Conservation (phyloP, 2,797 vertebrate genomes). For the Echiichthys vipera region DNA sequence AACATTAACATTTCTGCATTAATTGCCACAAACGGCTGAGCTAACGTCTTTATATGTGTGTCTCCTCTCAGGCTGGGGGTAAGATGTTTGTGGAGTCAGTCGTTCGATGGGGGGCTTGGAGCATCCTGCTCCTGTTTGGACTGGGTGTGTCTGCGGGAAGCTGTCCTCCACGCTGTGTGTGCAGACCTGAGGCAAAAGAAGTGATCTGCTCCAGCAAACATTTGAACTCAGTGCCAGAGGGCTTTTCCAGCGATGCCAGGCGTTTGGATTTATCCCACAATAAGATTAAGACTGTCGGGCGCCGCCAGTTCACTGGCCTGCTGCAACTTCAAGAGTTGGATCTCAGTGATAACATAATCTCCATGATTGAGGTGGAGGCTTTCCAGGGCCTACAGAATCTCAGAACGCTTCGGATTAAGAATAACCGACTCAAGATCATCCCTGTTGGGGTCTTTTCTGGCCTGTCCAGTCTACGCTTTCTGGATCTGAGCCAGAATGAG, state of each 20-base stretch:
- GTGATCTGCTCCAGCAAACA: conserved; percentile 88
- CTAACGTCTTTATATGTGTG: conserved; percentile 13
- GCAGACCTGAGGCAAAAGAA: conserved; percentile 81
- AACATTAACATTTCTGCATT: neutral
- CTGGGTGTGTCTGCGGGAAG: conserved; percentile 66
- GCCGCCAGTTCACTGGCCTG: conserved; percentile 87
- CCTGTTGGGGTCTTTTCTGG: conserved; percentile 89
- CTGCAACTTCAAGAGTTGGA: conserved; percentile 88
- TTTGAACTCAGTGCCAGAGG: conserved; percentile 85
- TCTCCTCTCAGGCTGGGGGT: conserved; percentile 75
- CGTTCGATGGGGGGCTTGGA: conserved; percentile 78
- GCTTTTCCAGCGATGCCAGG: conserved; percentile 83
- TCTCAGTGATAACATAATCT: conserved; percentile 88
- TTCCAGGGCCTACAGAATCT: conserved; percentile 89
- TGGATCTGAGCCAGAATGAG: conserved; percentile 92
- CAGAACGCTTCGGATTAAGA: conserved; percentile 84
- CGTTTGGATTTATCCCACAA: conserved; percentile 89
- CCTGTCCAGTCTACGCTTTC: conserved; percentile 81
- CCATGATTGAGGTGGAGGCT: conserved; percentile 89
- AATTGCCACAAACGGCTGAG: neutral
- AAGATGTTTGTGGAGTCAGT: conserved; percentile 86
- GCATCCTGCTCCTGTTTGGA: conserved; percentile 78
- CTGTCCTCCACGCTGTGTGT: conserved; percentile 87
- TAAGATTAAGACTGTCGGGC: conserved; percentile 87
- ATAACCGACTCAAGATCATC: conserved; percentile 90